Evolutionary conservation across 2,888 invertebrate genomes (phyloP).

Genomic region (Metacarcinus magister): DNA sequence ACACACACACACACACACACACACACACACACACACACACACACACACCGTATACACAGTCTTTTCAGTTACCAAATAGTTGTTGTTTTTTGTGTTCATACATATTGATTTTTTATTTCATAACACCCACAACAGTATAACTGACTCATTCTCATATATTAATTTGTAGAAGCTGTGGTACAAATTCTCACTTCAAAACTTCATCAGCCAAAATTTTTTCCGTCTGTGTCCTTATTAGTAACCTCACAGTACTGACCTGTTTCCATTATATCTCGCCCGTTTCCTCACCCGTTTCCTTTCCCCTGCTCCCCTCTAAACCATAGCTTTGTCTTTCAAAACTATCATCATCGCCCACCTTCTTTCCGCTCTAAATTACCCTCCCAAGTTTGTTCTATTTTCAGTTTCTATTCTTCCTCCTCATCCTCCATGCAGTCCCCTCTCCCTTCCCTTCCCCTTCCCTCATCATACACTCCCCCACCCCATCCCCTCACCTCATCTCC

Average conservation of each 20-base stretch:
- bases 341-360: background rate
- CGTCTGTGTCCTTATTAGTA: too few relatives aligned
- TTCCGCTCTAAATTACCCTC: slow-evolving; percentile 21
- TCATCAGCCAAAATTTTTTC: too few relatives aligned
- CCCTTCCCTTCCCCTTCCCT: background rate
- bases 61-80: too few relatives aligned
- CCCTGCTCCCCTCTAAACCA: background rate
- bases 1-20: too few relatives aligned
- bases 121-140: too few relatives aligned
- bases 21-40: too few relatives aligned
- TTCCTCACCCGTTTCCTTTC: background rate
- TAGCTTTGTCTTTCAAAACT: background rate
- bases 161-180: too few relatives aligned
- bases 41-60: too few relatives aligned
- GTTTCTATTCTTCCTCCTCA: background rate
- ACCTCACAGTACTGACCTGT: background rate
- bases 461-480: background rate
- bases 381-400: background rate
- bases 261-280: background rate
- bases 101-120: too few relatives aligned
- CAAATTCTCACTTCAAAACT: too few relatives aligned
- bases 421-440: background rate
- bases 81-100: too few relatives aligned
- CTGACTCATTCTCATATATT: too few relatives aligned
- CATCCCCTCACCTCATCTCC: background rate